Conservation (phyloP, 2,888 invertebrate species). For the Philopedon plagiatum region DNA sequence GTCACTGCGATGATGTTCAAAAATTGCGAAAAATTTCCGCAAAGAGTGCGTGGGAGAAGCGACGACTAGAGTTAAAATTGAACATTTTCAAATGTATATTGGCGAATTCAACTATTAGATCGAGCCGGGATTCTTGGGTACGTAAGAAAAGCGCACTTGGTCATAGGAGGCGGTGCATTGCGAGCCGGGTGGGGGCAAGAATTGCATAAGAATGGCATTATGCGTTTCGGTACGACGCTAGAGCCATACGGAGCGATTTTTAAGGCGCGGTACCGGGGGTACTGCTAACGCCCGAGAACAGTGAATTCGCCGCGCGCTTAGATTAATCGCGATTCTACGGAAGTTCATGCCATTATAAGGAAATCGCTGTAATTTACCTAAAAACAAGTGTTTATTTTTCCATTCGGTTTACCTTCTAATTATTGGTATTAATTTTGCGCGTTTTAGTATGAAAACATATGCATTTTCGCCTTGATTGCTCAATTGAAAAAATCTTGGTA, state of each 20-base stretch:
- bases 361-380: not conserved
- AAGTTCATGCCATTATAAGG: not conserved
- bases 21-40: conserved; percentile 19
- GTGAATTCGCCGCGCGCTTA: not conserved
- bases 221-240: conserved; percentile 50
- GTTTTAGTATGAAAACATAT: no score
- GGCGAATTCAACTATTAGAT: conserved; percentile 52
- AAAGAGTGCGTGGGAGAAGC: conserved; percentile 45
- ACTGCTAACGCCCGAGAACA: conserved; percentile 14
- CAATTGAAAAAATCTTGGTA: no score
- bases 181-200: conserved; percentile 37
- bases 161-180: conserved; percentile 49
- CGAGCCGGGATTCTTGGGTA: conserved; percentile 67
- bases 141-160: conserved; percentile 60
- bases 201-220: conserved; percentile 54
- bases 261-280: conserved; percentile 24
- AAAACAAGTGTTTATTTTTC: no score
- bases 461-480: no score
- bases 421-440: no score
- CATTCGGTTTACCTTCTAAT: no score
- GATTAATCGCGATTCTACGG: not conserved
- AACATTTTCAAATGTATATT: conserved; percentile 51
- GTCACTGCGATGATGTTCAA: not conserved
- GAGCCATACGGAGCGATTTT: conserved; percentile 30
- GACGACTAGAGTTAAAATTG: conserved; percentile 45